Percentiles rank a stretch among this genome's conserved stretches.
Conservation (phyloP, 2,113 vertebrate species). For the Serinus canaria region DNA sequence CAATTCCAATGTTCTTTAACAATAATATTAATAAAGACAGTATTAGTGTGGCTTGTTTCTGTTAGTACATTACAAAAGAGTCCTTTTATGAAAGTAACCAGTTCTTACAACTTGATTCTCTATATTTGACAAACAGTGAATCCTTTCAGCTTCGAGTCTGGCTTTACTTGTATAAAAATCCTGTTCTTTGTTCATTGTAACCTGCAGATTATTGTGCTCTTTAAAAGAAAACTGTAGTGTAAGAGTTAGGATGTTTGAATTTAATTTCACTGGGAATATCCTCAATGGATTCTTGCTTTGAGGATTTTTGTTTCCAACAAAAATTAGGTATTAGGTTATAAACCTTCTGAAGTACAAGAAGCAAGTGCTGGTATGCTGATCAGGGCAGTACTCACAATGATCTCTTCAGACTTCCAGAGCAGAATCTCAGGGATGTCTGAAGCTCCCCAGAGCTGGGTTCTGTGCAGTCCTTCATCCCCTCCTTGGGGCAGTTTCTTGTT, state of each 20-base stretch:
- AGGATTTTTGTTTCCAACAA: not conserved
- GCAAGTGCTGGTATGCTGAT: accelerated
- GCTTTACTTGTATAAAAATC: not conserved
- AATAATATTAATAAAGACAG: not conserved
- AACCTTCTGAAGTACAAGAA: not conserved
- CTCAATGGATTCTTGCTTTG: not conserved
- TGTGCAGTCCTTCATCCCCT: not conserved
- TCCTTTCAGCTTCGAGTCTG: not conserved
- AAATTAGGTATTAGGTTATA: not conserved
- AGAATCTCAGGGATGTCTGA: not conserved
- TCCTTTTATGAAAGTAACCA: not conserved
- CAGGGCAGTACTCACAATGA: not conserved
- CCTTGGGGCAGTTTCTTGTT: not conserved
- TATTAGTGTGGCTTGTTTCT: not conserved
- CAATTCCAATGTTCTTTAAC: not conserved
- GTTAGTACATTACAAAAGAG: not conserved
- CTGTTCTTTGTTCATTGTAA: not conserved
- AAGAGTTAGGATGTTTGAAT: not conserved
- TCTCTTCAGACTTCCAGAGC: not conserved
- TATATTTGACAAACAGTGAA: not conserved
- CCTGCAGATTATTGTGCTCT: not conserved
- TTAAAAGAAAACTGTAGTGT: not conserved
- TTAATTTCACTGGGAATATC: not conserved
- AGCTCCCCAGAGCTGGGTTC: not conserved
- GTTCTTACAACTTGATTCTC: not conserved